phyloP scores from a whole-genome alignment of 2,888 invertebrate species.

The Heliothis peltigera region DNA sequence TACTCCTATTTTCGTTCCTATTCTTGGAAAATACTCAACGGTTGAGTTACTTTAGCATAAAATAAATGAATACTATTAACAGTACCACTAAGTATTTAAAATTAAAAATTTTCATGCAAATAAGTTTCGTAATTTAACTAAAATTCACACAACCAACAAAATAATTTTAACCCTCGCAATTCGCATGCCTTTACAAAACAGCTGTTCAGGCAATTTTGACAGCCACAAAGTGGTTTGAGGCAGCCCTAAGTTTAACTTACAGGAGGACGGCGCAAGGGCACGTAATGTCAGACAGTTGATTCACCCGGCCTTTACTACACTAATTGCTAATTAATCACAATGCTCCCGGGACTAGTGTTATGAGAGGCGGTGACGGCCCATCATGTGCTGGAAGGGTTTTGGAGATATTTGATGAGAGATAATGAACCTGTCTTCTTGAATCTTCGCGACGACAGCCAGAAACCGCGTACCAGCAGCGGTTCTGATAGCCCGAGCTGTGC shows the following conservation, averaged over 20 bases:
- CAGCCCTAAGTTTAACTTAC: conserved; percentile 61
- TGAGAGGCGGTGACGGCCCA: conserved; percentile 31
- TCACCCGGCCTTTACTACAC: conserved; percentile 75
- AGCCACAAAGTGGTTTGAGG: conserved; percentile 10
- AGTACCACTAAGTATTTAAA: neutral
- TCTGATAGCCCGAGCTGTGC: no score
- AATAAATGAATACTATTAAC: neutral
- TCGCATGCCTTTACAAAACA: neutral
- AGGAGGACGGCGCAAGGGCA: conserved; percentile 76
- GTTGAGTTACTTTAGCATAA: no score
- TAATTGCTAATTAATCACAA: conserved; percentile 77
- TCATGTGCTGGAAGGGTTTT: conserved; percentile 36
- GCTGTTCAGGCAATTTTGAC: conserved; percentile 3
- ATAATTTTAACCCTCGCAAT: neutral
- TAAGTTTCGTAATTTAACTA: neutral
- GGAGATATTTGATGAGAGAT: conserved; percentile 22
- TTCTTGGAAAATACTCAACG: no score
- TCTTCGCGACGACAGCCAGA: conserved; percentile 5
- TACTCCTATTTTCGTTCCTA: no score
- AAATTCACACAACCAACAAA: neutral
- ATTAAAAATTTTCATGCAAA: neutral
- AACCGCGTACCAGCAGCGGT: neutral
- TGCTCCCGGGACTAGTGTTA: conserved; percentile 49
- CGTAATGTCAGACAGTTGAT: conserved; percentile 83
- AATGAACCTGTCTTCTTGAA: conserved; percentile 18